Conservation (phyloP, 2,888 invertebrate species). For the Yponomeuta malinellus region DNA sequence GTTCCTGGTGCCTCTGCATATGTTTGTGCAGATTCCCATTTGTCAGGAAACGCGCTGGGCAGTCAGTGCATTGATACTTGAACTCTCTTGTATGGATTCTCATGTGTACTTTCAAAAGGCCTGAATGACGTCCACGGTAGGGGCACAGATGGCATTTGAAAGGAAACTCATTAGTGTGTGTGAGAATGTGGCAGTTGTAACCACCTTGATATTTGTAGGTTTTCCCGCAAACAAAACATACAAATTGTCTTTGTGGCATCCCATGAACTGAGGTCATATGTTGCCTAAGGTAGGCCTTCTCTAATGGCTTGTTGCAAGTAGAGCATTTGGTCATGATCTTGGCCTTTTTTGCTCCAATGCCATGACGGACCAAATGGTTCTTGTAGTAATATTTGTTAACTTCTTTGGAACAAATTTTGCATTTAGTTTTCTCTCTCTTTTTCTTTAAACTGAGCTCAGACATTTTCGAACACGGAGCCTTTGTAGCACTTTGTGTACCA, state of each 20-base stretch:
- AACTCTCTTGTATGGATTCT: constrained; percentile 47
- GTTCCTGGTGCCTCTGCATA: constrained; percentile 43
- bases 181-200: constrained; percentile 43
- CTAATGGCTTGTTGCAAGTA: constrained; percentile 3
- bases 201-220: constrained; percentile 45
- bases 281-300: background rate
- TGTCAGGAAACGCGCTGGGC: constrained; percentile 45
- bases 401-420: constrained; percentile 39
- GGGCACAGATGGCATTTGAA: constrained; percentile 48
- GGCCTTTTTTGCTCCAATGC: constrained; percentile 16
- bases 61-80: constrained; percentile 51
- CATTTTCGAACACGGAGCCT: background rate
- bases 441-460: background rate
- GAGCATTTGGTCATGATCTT: constrained; percentile 14
- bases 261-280: constrained; percentile 1
- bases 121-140: constrained; percentile 41
- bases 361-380: constrained; percentile 29
- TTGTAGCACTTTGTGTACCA: background rate
- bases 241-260: constrained; percentile 25
- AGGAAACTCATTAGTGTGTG: constrained; percentile 44
- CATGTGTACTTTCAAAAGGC: constrained; percentile 46
- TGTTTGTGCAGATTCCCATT: constrained; percentile 53
- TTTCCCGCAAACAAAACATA: constrained; percentile 53
- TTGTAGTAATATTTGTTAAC: constrained; percentile 31
- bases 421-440: constrained; percentile 33